phyloP scores from a whole-genome alignment of 2,888 invertebrate species.

The Orthosia gracilis region DNA sequence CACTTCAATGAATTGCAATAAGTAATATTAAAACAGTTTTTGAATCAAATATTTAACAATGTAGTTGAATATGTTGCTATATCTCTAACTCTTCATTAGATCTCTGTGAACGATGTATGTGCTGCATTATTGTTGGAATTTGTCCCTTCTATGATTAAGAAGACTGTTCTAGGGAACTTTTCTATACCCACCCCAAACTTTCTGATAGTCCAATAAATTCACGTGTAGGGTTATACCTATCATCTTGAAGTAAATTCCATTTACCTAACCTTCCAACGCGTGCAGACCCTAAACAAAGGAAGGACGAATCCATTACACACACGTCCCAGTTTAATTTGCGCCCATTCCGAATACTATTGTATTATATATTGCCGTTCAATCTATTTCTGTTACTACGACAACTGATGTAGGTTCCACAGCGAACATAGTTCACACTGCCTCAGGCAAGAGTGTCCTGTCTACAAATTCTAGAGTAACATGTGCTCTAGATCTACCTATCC shows the following conservation, averaged over 20 bases:
- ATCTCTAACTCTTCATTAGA: no score
- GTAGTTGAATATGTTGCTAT: no score
- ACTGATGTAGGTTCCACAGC: slow-evolving; percentile 5
- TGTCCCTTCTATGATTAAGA: background rate
- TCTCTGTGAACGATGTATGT: no score
- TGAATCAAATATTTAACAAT: no score
- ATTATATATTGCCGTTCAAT: slow-evolving; percentile 63
- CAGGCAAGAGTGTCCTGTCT: slow-evolving; percentile 9
- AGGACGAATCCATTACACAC: slow-evolving; percentile 77
- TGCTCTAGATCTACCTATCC: background rate
- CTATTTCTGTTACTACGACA: slow-evolving; percentile 15
- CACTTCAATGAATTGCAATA: background rate
- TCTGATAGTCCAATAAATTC: background rate
- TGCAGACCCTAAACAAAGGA: slow-evolving; percentile 59
- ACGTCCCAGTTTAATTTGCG: slow-evolving; percentile 45
- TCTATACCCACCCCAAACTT: background rate
- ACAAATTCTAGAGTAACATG: slow-evolving; percentile 1
- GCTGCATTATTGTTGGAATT: no score
- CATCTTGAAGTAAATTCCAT: background rate
- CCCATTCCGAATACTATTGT: slow-evolving; percentile 58
- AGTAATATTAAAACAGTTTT: background rate
- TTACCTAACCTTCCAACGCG: slow-evolving; percentile 6
- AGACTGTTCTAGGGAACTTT: background rate
- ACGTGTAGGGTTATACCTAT: background rate
- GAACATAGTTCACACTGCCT: slow-evolving; percentile 23